Percentiles rank a stretch among this genome's conserved stretches.
Evolutionary conservation across 1,140 invertebrate genomes (phyloP).

Genomic region (Stegodyphus dumicola): DNA sequence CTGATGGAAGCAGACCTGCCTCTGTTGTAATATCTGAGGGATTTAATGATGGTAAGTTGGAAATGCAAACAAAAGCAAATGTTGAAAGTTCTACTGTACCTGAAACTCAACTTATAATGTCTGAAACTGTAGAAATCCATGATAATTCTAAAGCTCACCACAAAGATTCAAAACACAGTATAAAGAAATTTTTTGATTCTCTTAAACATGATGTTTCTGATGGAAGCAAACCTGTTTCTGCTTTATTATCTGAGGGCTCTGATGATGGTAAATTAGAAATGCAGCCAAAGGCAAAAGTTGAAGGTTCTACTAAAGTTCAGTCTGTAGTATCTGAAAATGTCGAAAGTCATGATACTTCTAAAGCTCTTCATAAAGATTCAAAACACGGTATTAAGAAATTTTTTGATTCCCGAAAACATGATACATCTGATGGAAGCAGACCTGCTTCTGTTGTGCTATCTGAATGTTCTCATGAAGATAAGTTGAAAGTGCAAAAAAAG

Average conservation of each 20-base stretch:
- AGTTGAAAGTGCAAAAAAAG: background rate
- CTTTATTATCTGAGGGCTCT: no score
- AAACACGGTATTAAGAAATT: background rate
- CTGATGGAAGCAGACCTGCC: no score
- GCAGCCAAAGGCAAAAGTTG: no score
- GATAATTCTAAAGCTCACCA: background rate
- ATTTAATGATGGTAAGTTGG: no score
- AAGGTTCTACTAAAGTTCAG: no score
- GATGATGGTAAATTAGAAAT: no score
- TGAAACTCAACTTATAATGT: background rate
- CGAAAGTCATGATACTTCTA: background rate
- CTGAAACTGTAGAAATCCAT: background rate
- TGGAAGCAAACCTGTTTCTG: no score
- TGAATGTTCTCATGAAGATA: background rate
- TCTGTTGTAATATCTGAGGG: no score
- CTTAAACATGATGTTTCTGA: background rate
- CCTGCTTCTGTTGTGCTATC: no score
- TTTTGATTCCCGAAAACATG: slow-evolving; percentile 13
- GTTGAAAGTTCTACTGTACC: no score
- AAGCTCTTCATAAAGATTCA: slow-evolving; percentile 9
- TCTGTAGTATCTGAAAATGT: background rate
- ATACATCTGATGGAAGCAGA: background rate
- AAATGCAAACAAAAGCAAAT: no score
- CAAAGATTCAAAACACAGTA: background rate
- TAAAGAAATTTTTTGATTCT: background rate